Percentiles rank a stretch among this genome's conserved stretches.
These are phyloP conservation scores for Calameuta idolon DNA, from an alignment of 2,888 invertebrate species.

Conservation along the genomic window DNA sequence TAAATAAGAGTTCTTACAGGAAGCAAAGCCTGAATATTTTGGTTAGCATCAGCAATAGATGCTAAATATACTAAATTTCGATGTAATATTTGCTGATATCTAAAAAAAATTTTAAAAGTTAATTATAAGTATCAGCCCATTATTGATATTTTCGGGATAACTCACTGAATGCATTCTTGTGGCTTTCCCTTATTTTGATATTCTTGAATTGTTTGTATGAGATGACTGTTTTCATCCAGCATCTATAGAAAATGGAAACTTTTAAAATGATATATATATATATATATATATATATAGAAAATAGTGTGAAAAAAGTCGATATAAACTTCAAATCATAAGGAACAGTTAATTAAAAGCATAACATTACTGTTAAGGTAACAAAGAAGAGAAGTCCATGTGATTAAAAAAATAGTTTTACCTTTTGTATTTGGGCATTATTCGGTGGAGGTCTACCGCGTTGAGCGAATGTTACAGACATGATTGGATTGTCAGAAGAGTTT, in stretches of 20 bases:
- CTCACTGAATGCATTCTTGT: conserved; percentile 90
- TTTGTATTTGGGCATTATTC: conserved; percentile 88
- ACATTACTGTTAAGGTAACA: not conserved
- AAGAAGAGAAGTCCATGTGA: not conserved
- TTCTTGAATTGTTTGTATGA: conserved; percentile 97
- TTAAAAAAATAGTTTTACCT: conserved; percentile 56
- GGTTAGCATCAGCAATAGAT: conserved; percentile 95
- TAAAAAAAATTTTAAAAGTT: conserved; percentile 40
- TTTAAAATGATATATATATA: not conserved
- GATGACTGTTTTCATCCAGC: conserved; percentile 96
- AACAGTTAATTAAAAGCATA: conserved; percentile 1
- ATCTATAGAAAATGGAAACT: conserved; percentile 71
- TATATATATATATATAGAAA: conserved; percentile 1
- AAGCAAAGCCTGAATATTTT: conserved; percentile 89
- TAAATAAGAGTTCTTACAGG: conserved; percentile 75
- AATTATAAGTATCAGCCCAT: not conserved
- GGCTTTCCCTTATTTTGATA: conserved; percentile 95
- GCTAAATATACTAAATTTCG: conserved; percentile 96
- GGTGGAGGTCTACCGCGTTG: conserved; percentile 81
- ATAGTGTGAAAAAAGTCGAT: conserved; percentile 13
- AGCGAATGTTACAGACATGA: conserved; percentile 81
- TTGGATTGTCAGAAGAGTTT: not conserved
- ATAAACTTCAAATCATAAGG: conserved; percentile 4
- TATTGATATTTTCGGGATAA: conserved; percentile 31
- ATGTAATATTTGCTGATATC: conserved; percentile 92